A percentile compares a stretch with the other conserved stretches of the same genome.
Conservation (phyloP, 35 echinoderm and acorn worm genomes). For the Nesometra sesokonis region DNA sequence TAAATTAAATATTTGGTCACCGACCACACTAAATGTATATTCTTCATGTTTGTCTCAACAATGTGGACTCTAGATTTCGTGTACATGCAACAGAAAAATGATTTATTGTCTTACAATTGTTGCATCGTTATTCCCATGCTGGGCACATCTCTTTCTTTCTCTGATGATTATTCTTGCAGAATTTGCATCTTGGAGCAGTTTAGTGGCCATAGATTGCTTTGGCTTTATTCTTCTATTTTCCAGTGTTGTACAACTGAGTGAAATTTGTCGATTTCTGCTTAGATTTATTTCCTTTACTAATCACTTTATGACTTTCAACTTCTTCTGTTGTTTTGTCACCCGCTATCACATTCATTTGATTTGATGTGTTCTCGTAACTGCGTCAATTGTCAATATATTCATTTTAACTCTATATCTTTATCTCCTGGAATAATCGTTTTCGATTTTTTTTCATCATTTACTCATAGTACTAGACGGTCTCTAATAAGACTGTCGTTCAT, state of each 20-base stretch:
- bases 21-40: too few species aligned
- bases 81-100: not conserved
- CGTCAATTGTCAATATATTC: conserved; percentile 20
- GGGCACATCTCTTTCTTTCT: conserved; percentile 11
- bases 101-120: not conserved
- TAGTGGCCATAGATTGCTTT: too few species aligned
- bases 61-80: too few species aligned
- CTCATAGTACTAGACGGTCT: conserved; percentile 2
- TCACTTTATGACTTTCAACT: not conserved
- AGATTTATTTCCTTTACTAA: not conserved
- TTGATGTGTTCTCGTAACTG: not conserved
- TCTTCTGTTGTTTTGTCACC: not conserved
- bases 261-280: not conserved
- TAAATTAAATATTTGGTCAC: too few species aligned
- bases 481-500: conserved; percentile 1
- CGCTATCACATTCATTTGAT: conserved; percentile 2
- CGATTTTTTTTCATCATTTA: not conserved
- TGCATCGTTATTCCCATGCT: conserved; percentile 19
- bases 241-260: not conserved
- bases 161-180: not conserved
- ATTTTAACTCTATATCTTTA: not conserved
- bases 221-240: not conserved
- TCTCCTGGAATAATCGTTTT: conserved; percentile 1
- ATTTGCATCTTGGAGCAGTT: conserved; percentile 1
- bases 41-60: too few species aligned